A percentile compares a stretch with the other conserved stretches of the same genome.
phyloP scores from a whole-genome alignment of 2,797 vertebrate species.

The Scolopax rusticola region DNA sequence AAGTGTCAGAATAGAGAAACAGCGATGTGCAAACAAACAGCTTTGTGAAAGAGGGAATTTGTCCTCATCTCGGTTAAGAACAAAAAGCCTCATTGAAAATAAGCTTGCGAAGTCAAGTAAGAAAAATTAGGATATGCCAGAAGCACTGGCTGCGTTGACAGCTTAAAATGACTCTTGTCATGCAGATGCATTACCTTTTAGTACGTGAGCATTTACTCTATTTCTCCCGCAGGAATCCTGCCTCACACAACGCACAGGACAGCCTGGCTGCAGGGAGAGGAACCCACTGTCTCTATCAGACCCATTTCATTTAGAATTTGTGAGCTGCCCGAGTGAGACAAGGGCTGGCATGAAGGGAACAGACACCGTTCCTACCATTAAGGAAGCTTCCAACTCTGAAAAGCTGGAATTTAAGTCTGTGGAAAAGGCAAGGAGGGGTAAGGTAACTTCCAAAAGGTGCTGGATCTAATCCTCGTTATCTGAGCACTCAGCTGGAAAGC shows the following conservation, averaged over 20 bases:
- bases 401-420: background rate
- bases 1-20: background rate
- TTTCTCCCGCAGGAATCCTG: background rate
- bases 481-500: constrained; percentile 9
- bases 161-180: background rate
- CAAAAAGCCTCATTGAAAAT: background rate
- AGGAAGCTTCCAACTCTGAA: background rate
- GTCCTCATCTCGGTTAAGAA: background rate
- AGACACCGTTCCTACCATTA: background rate
- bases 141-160: background rate
- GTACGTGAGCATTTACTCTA: background rate
- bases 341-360: background rate
- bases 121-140: constrained; percentile 8
- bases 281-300: background rate
- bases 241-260: background rate
- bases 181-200: background rate
- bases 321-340: background rate
- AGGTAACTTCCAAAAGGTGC: constrained; percentile 48
- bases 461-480: constrained; percentile 55
- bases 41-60: background rate
- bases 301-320: background rate
- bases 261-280: background rate
- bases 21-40: constrained; percentile 5
- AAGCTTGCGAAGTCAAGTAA: background rate
- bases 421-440: constrained; percentile 36